Percentiles rank a stretch among this genome's conserved stretches.
Evolutionary conservation across 2,113 vertebrate genomes (phyloP).

Genomic region (Helogale parvula): DNA sequence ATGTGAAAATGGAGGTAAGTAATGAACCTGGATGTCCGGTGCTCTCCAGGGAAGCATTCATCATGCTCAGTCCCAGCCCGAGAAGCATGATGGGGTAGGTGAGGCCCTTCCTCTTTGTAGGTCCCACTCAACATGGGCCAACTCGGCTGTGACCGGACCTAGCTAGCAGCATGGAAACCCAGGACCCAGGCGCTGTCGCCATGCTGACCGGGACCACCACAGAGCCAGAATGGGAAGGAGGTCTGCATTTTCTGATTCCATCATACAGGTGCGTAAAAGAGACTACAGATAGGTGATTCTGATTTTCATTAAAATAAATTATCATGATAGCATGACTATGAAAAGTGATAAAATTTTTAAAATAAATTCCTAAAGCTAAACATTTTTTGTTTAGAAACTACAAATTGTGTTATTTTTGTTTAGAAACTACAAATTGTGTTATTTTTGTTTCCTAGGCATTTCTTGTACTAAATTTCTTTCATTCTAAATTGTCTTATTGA

Average conservation of each 20-base stretch:
- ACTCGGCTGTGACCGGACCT: accelerated
- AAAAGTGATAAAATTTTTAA: not conserved
- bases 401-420: not conserved
- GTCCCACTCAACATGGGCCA: not conserved
- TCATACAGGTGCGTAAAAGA: not conserved
- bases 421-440: not conserved
- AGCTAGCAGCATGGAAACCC: not conserved
- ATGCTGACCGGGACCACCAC: not conserved
- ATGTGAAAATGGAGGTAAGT: not conserved
- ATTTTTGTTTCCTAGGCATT: not conserved
- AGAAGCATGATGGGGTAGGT: not conserved
- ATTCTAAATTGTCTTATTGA: not conserved
- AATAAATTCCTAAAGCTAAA: not conserved
- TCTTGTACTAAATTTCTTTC: not conserved
- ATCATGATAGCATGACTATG: not conserved
- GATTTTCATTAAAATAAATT: not conserved
- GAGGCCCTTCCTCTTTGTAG: not conserved
- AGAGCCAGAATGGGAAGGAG: not conserved
- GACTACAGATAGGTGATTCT: not conserved
- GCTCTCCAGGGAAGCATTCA: not conserved
- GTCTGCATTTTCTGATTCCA: not conserved
- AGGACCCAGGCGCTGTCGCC: accelerated
- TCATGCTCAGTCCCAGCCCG: too few species aligned
- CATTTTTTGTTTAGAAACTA: not conserved
- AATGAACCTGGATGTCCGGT: not conserved